Evolutionary conservation across 2,113 vertebrate species (phyloP), one percentile per base, ranked within the genome.

Genomic region (Psophia crepitans): DNA sequence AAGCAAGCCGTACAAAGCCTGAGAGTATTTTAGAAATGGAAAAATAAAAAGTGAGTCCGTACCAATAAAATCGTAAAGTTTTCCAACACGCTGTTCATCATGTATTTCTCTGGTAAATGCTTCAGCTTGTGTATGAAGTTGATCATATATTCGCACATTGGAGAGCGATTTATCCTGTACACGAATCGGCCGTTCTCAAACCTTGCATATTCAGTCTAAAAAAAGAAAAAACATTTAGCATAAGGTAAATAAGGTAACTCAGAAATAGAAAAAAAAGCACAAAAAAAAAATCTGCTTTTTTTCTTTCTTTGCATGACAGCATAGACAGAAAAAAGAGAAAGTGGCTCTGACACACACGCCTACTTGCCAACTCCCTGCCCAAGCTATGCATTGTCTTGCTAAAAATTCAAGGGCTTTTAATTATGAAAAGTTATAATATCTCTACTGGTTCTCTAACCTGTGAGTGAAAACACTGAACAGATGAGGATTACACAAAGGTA

Each of bases 131-230:
- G 99, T 98, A 99, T 99, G 98, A 99, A 99, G 98, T 99, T 99
- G 97, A 99, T 99, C 99, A 99, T 99, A 86, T 99, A 99, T 99
- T 99, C 99, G 98, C 99, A 99, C 99, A 99, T 99, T 0, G 99
- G 99, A 61, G 99, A 99, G 66, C 99, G 98, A 95, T 99, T 99
- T 99, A 99, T 99, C 97, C 99, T 98, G 98, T 99, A 99, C 74
- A 99, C 98, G 26, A 99, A 99, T 77, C 99, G 98, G 49, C 99
- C 99, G 8, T 99, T 99, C 97, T 99, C 99, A 96, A 99, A 99
- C 95, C 99, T 98, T 68, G 99, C 99, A 69, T 99, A 99, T 97
- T 99, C 99, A 95, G 99, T 99, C 99, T 99, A 81, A 44, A 70
- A 73, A 78, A 82, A 88, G 78, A 64, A 44, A 18, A 66, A 77